Percentiles rank a stretch among this genome's conserved stretches.
Conservation (phyloP, 2,113 vertebrate genomes). For the Chionomys nivalis region DNA sequence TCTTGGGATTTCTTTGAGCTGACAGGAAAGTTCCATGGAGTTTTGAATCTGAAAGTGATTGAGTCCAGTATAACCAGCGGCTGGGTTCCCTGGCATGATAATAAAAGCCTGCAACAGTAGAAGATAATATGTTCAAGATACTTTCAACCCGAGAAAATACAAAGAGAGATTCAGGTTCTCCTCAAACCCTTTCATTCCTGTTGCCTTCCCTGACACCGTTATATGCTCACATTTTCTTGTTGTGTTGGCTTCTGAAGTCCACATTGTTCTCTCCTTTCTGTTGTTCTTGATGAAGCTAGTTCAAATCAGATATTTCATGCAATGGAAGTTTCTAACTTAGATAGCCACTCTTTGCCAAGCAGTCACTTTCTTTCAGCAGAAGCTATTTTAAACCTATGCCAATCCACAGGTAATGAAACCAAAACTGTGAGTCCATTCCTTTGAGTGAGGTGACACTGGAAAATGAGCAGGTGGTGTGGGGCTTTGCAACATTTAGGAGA, state of each 20-base stretch:
- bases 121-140: background rate
- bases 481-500: background rate
- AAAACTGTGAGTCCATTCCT: background rate
- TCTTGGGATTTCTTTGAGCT: background rate
- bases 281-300: constrained; percentile 16
- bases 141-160: constrained; percentile 4
- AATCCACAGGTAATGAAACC: background rate
- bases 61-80: background rate
- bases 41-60: constrained; percentile 16
- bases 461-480: background rate
- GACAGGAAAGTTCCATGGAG: background rate
- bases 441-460: background rate
- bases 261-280: background rate
- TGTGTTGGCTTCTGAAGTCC: background rate
- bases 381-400: background rate
- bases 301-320: background rate
- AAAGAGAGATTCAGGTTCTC: background rate
- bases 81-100: background rate
- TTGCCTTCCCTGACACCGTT: background rate
- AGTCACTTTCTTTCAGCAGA: background rate
- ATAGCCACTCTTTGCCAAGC: background rate
- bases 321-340: background rate
- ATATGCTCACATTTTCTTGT: background rate
- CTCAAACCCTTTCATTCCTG: background rate
- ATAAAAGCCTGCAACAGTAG: background rate